phyloP scores from a whole-genome alignment of 2,797 vertebrate species.

The Presbytis comata region DNA sequence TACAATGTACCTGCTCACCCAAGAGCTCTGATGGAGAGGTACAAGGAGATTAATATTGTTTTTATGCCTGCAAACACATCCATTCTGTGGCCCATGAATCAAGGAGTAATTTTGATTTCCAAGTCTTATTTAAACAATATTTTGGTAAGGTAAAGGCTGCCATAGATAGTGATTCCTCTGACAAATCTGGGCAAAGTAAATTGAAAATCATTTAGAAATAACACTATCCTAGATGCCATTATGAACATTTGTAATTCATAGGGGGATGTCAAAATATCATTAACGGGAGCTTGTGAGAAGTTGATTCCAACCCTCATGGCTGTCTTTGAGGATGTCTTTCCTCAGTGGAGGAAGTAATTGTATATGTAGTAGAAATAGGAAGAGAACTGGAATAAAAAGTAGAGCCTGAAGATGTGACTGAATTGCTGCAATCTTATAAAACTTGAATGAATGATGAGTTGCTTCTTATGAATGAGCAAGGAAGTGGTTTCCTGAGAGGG shows the following conservation, averaged over 20 bases:
- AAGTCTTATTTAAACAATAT: not conserved
- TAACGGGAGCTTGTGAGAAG: not conserved
- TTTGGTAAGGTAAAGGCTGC: not conserved
- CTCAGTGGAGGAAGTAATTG: not conserved
- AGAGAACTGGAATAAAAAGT: not conserved
- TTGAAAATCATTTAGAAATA: not conserved
- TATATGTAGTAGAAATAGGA: not conserved
- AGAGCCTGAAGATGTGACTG: not conserved
- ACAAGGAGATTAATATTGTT: not conserved
- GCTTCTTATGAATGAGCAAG: not conserved
- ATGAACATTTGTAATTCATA: not conserved
- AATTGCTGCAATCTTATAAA: not conserved
- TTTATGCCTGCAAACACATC: not conserved
- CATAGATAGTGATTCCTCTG: not conserved
- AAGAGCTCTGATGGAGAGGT: not conserved
- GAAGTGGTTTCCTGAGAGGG: not conserved
- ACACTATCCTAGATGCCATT: not conserved
- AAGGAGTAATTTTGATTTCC: not conserved
- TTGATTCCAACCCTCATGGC: not conserved
- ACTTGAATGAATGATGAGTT: not conserved
- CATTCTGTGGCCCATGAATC: not conserved
- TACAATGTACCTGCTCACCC: not conserved
- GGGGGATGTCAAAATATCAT: not conserved
- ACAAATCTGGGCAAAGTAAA: not conserved
- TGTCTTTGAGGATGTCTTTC: not conserved